phyloP scores from a whole-genome alignment of 2,888 invertebrate species.

The Troides aeacus region DNA sequence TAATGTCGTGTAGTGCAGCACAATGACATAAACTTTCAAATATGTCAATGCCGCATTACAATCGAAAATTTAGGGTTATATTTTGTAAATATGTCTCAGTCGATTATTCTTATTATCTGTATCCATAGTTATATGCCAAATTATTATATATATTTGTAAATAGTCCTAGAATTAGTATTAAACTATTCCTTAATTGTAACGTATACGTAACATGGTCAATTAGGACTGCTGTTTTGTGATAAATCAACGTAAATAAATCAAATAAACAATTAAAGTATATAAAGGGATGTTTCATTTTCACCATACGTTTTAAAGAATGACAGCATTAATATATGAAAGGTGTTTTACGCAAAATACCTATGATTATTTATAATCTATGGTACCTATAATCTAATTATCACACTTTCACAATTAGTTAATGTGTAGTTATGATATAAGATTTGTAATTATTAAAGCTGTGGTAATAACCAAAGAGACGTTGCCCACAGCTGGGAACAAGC shows the following conservation, averaged over 20 bases:
- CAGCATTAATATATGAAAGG: neutral
- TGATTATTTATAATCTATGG: too few relatives aligned
- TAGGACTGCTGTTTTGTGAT: constrained; percentile 31
- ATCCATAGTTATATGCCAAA: neutral
- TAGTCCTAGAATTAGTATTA: neutral
- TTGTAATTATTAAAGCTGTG: too few relatives aligned
- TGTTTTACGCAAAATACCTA: too few relatives aligned
- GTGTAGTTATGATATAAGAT: too few relatives aligned
- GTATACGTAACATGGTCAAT: constrained; percentile 31
- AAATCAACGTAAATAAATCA: constrained; percentile 25
- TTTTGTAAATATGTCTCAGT: neutral
- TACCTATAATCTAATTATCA: too few relatives aligned
- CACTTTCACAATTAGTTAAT: too few relatives aligned
- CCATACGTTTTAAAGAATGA: neutral
- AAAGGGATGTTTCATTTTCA: neutral
- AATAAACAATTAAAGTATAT: constrained; percentile 17
- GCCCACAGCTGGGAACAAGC: too few relatives aligned
- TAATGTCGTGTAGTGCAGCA: too few relatives aligned
- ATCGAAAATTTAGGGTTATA: neutral
- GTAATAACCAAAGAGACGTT: too few relatives aligned
- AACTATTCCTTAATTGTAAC: constrained; percentile 4
- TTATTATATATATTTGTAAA: constrained; percentile 3
- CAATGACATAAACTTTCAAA: too few relatives aligned
- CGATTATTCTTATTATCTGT: neutral
- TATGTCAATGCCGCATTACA: too few relatives aligned